Evolutionary conservation across 2,113 vertebrate species (phyloP).

Genomic region (zebrafish (Danio rerio)): GRCz12tu NC_133193.1:11229001-11229500

Average conservation of each 20-base stretch:
- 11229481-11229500: too few relatives aligned
- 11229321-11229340: too few relatives aligned
- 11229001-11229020: background rate
- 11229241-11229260: background rate
- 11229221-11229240: background rate
- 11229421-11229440: too few relatives aligned
- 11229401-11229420: too few relatives aligned
- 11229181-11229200: background rate
- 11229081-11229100: background rate
- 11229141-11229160: conserved; percentile 1
- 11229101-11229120: background rate
- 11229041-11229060: background rate
- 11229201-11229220: background rate
- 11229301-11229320: too few relatives aligned
- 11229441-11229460: too few relatives aligned
- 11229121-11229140: conserved; percentile 13
- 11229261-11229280: too few relatives aligned
- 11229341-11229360: too few relatives aligned
- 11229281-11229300: too few relatives aligned
- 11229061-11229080: background rate
- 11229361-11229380: too few relatives aligned
- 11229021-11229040: background rate
- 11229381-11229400: too few relatives aligned
- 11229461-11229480: too few relatives aligned
- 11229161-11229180: background rate